Evolutionary conservation across 2,797 vertebrate species (phyloP).

Genomic region (Onychomys arenicola): DNA sequence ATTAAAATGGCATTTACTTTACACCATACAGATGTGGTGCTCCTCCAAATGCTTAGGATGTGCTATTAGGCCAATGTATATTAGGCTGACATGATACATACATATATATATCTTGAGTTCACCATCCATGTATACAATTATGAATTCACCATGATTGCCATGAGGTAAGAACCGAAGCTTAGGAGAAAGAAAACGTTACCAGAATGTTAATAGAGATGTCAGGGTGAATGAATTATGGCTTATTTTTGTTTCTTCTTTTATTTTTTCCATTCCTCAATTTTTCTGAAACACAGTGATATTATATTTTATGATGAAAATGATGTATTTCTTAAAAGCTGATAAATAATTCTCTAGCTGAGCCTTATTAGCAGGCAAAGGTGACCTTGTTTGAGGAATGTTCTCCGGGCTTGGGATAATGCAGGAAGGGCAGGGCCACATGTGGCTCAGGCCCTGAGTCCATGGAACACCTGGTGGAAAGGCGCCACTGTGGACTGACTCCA

Average conservation of each 20-base stretch:
- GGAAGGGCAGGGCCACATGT: not conserved
- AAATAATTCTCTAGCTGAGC: constrained; percentile 72
- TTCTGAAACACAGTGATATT: constrained; percentile 65
- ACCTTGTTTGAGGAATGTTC: constrained; percentile 51
- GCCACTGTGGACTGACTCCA: not conserved
- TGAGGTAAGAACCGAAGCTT: not conserved
- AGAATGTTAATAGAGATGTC: constrained; percentile 66
- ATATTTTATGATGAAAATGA: constrained; percentile 77
- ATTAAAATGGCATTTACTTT: not conserved
- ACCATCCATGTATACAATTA: not conserved
- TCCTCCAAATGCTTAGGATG: not conserved
- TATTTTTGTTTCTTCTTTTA: constrained; percentile 72
- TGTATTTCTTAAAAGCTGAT: constrained; percentile 66
- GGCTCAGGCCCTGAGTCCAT: not conserved
- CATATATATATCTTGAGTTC: not conserved
- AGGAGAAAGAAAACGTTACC: not conserved
- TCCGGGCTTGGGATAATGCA: not conserved
- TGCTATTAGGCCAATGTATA: not conserved
- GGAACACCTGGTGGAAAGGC: not conserved
- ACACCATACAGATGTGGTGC: not conserved
- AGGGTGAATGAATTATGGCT: constrained; percentile 70
- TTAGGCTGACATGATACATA: not conserved
- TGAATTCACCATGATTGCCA: not conserved
- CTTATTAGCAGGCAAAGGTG: constrained; percentile 69
- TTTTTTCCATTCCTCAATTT: constrained; percentile 60